A percentile compares a stretch with the other conserved stretches of the same genome.
Conservation (phyloP, 2,888 invertebrate species). For the Pseudoips prasinana region DNA sequence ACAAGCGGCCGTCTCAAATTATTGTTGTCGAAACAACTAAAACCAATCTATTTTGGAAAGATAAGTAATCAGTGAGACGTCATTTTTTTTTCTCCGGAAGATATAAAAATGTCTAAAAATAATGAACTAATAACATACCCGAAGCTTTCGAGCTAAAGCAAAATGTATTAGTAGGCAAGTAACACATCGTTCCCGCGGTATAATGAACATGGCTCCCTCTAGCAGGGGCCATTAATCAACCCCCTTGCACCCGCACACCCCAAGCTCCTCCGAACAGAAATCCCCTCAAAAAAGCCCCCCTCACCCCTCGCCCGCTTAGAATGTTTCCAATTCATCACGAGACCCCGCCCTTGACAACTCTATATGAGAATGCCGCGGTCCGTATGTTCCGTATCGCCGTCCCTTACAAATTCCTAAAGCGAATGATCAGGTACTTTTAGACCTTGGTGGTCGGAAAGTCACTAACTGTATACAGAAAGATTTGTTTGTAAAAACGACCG, state of each 20-base stretch:
- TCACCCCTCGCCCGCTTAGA: constrained; percentile 63
- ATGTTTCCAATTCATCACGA: constrained; percentile 81
- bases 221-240: constrained; percentile 71
- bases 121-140: constrained; percentile 71
- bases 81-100: constrained; percentile 68
- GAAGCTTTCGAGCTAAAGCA: constrained; percentile 57
- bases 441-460: constrained; percentile 40
- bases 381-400: constrained; percentile 51
- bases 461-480: constrained; percentile 26
- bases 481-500: constrained; percentile 36
- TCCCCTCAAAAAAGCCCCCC: constrained; percentile 70
- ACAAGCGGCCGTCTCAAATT: constrained; percentile 41
- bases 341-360: constrained; percentile 84
- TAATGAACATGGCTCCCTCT: constrained; percentile 81
- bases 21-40: constrained; percentile 38
- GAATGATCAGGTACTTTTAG: constrained; percentile 37
- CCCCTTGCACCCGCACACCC: constrained; percentile 54
- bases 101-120: constrained; percentile 74
- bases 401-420: constrained; percentile 26
- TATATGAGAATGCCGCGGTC: constrained; percentile 73
- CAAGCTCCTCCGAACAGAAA: constrained; percentile 49
- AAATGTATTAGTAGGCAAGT: constrained; percentile 77
- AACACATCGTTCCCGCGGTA: constrained; percentile 77
- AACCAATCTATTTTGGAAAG: constrained; percentile 41
- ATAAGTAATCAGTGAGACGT: constrained; percentile 55